Conservation (phyloP, 2,797 vertebrate genomes). For the Poecilia velifera region DNA sequence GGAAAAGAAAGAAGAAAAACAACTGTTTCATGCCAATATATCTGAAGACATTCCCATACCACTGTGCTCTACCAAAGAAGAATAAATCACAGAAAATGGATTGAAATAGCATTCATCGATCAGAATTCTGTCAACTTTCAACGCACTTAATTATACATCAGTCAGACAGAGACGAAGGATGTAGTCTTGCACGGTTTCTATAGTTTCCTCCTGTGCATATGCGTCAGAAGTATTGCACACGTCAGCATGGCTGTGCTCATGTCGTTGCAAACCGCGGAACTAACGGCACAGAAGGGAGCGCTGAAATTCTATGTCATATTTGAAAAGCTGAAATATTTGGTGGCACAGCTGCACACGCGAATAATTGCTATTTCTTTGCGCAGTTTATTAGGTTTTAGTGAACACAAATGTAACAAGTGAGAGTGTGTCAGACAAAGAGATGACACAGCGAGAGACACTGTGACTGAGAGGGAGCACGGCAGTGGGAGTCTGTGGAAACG, state of each 20-base stretch:
- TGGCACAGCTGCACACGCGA: background rate
- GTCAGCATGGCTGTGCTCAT: background rate
- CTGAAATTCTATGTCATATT: background rate
- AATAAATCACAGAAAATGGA: conserved; percentile 1
- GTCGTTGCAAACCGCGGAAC: background rate
- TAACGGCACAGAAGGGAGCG: background rate
- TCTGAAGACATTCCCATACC: background rate
- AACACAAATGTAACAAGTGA: conserved; percentile 19
- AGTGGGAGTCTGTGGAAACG: conserved; percentile 66
- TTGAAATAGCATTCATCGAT: background rate
- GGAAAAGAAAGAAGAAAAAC: background rate
- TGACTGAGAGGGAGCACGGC: conserved; percentile 47
- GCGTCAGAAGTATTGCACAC: conserved; percentile 1
- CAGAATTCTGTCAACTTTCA: conserved; percentile 6
- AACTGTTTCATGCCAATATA: background rate
- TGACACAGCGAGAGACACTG: conserved; percentile 66
- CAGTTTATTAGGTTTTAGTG: conserved; percentile 25
- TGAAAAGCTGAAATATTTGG: background rate
- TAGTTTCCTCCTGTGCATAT: conserved; percentile 4
- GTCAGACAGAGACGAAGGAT: background rate
- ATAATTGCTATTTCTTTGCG: background rate
- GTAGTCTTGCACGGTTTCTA: background rate
- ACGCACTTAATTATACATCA: background rate
- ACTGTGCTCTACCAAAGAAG: background rate
- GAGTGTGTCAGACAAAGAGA: conserved; percentile 52